A percentile compares a stretch with the other conserved stretches of the same genome.
Conservation (phyloP, 1,140 invertebrate species). For the Drosophila bifasciata region DNA sequence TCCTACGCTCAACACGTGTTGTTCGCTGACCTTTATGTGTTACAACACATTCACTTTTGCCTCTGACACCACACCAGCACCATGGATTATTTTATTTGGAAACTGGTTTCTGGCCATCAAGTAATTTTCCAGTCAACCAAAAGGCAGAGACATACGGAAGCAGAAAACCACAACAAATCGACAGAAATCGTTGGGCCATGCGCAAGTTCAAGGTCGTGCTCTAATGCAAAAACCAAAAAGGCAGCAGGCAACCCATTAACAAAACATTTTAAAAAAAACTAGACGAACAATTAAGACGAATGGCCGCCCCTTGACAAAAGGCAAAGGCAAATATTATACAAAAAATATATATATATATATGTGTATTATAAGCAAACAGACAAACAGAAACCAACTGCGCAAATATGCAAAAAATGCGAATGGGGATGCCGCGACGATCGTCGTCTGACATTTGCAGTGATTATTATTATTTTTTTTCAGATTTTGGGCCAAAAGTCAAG, state of each 20-base stretch:
- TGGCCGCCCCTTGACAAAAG: constrained; percentile 72
- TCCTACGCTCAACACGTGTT: too few relatives aligned
- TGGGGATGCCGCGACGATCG: constrained; percentile 7
- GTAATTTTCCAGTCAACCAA: constrained; percentile 36
- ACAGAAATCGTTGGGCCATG: constrained; percentile 16
- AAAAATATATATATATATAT: constrained; percentile 24
- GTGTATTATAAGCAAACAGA: constrained; percentile 35
- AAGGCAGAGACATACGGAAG: not conserved
- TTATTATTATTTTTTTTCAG: constrained; percentile 49
- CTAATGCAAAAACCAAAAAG: constrained; percentile 32
- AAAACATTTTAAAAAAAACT: constrained; percentile 36
- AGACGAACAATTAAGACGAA: constrained; percentile 72
- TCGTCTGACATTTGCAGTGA: constrained; percentile 53
- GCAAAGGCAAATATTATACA: constrained; percentile 60
- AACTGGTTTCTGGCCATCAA: constrained; percentile 31
- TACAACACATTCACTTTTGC: constrained; percentile 43
- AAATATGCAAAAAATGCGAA: constrained; percentile 53
- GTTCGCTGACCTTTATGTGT: constrained; percentile 1
- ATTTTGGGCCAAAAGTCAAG: constrained; percentile 41
- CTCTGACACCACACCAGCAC: not conserved
- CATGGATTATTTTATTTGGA: constrained; percentile 12
- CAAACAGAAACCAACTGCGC: constrained; percentile 70
- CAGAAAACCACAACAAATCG: constrained; percentile 30
- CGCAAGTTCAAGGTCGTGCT: constrained; percentile 50
- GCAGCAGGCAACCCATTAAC: constrained; percentile 41